Conservation (phyloP, 1,140 invertebrate species). For the Scylla paramamosain region DNA sequence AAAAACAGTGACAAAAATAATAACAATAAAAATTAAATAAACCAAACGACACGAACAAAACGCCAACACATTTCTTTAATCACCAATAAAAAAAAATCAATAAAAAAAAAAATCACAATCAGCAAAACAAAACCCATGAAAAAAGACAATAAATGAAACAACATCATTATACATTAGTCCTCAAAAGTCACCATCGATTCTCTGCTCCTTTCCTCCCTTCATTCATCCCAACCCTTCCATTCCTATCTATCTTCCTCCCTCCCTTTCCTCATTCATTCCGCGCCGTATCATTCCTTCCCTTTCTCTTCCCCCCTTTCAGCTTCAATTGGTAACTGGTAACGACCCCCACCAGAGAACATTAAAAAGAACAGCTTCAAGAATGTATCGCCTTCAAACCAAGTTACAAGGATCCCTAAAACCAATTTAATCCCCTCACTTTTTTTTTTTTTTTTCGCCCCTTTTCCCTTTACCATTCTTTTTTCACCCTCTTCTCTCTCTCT, state of each 20-base stretch:
- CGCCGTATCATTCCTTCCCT: neutral
- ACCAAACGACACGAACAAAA: too few relatives aligned
- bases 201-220: neutral
- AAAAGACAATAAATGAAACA: too few relatives aligned
- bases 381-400: neutral
- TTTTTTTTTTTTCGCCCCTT: neutral
- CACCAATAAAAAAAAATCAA: too few relatives aligned
- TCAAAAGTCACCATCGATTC: too few relatives aligned
- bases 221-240: neutral
- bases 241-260: neutral
- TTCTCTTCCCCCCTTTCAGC: neutral
- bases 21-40: too few relatives aligned
- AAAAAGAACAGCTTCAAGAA: neutral
- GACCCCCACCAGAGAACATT: neutral
- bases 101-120: too few relatives aligned
- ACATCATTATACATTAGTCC: too few relatives aligned
- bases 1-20: too few relatives aligned
- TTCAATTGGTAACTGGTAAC: neutral
- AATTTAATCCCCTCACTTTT: neutral
- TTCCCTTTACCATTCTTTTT: neutral
- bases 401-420: neutral
- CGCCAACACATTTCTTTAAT: too few relatives aligned
- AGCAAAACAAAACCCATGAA: too few relatives aligned
- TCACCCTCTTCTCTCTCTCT: too few relatives aligned
- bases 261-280: neutral